Percentiles rank a stretch among this genome's conserved stretches.
These are phyloP conservation scores for Mylabris sibirica DNA, from an alignment of 2,888 invertebrate genomes.

Conservation along the genomic window DNA sequence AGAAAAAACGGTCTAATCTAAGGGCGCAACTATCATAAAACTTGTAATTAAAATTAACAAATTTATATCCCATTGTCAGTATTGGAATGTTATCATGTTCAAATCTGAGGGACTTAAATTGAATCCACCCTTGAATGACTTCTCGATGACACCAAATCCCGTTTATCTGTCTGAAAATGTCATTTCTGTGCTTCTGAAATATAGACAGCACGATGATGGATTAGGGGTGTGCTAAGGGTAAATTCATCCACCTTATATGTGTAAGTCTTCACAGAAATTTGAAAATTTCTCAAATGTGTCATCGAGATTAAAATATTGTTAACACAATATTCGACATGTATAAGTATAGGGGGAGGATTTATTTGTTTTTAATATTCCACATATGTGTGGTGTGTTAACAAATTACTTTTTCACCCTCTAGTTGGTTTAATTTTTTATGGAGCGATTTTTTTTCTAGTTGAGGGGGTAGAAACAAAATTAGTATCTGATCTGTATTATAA, in stretches of 20 bases:
- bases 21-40: background rate
- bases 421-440: background rate
- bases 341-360: too few species aligned
- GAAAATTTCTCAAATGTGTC: too few species aligned
- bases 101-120: constrained; percentile 1
- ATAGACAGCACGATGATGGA: constrained; percentile 20
- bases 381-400: constrained; percentile 15
- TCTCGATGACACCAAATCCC: constrained; percentile 22
- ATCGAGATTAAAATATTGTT: too few species aligned
- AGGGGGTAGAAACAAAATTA: too few species aligned
- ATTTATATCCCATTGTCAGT: too few species aligned
- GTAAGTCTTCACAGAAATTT: background rate
- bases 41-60: background rate
- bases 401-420: background rate
- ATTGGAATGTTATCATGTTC: constrained; percentile 13
- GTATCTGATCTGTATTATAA: background rate
- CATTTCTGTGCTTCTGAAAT: constrained; percentile 13
- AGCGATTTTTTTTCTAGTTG: background rate
- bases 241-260: background rate
- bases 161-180: constrained; percentile 27
- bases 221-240: constrained; percentile 14
- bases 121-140: constrained; percentile 15
- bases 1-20: background rate
- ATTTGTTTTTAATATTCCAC: background rate
- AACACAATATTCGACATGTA: too few species aligned